Conservation (phyloP, 2,888 invertebrate genomes). For the Drosophila lacicola region DNA sequence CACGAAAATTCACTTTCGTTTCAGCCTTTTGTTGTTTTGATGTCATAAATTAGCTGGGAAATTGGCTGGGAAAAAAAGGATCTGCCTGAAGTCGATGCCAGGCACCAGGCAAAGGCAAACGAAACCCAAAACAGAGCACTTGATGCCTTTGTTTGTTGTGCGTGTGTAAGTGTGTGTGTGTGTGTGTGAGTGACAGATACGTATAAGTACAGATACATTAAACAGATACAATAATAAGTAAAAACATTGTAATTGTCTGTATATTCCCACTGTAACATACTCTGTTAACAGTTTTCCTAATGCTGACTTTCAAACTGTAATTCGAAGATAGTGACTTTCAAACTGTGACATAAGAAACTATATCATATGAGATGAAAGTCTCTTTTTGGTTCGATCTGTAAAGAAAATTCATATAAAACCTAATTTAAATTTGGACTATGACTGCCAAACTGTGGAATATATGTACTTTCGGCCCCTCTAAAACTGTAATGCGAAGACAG, state of each 20-base stretch:
- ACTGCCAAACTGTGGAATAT: too few relatives aligned
- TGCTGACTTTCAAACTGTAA: too few relatives aligned
- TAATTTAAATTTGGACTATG: too few relatives aligned
- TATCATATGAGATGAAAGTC: too few relatives aligned
- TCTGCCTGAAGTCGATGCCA: conserved; percentile 31
- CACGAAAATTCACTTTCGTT: conserved; percentile 32
- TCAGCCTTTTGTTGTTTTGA: conserved; percentile 16
- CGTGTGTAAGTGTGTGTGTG: conserved; percentile 17
- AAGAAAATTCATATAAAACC: too few relatives aligned
- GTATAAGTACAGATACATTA: conserved; percentile 57
- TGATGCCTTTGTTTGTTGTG: conserved; percentile 35
- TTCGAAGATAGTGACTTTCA: too few relatives aligned
- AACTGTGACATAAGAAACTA: too few relatives aligned
- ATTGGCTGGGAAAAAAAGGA: conserved; percentile 26
- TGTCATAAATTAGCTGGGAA: conserved; percentile 53
- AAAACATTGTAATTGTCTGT: neutral
- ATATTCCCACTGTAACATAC: neutral
- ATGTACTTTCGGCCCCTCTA: too few relatives aligned
- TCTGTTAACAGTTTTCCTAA: neutral
- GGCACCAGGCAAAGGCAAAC: conserved; percentile 14
- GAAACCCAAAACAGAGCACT: conserved; percentile 39
- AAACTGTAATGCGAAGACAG: too few relatives aligned
- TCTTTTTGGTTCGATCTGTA: too few relatives aligned
- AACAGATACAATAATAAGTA: too few relatives aligned
- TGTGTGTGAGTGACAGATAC: conserved; percentile 26